Percentiles rank a stretch among this genome's conserved stretches.
Evolutionary conservation across 2,113 vertebrate genomes (phyloP).

Genomic region (Anolis carolinensis): DNA sequence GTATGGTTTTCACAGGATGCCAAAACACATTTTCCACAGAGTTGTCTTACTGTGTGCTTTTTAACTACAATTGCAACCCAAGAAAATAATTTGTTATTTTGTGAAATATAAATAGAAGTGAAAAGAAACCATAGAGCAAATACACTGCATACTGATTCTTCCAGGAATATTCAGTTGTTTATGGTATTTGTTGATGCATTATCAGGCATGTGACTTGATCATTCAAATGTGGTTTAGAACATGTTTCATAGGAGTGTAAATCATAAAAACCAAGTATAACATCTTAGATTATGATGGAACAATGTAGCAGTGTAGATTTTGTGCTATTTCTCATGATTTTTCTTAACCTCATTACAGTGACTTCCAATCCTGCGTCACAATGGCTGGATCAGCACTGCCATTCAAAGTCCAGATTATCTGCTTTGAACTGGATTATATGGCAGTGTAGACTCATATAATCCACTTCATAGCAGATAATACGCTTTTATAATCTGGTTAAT

Average conservation of each 20-base stretch:
- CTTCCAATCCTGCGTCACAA: no score
- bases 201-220: background rate
- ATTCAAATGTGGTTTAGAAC: no score
- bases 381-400: no score
- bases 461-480: no score
- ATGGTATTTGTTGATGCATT: background rate
- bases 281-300: slow-evolving; percentile 4
- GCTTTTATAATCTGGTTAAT: no score
- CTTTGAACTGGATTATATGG: no score
- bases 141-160: background rate
- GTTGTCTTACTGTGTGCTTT: background rate
- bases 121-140: background rate
- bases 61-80: background rate
- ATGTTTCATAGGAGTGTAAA: no score
- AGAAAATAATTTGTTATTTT: background rate
- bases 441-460: no score
- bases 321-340: slow-evolving; percentile 40
- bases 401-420: no score
- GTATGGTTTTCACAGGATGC: background rate
- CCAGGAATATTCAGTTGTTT: background rate
- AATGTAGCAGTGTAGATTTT: slow-evolving; percentile 7
- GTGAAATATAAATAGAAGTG: background rate
- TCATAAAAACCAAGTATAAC: background rate
- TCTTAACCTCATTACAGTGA: background rate
- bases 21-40: background rate